Evolutionary conservation across 2,888 invertebrate species (phyloP), one percentile per base, ranked within the genome.

Genomic region (Nasonia oneida): DNA sequence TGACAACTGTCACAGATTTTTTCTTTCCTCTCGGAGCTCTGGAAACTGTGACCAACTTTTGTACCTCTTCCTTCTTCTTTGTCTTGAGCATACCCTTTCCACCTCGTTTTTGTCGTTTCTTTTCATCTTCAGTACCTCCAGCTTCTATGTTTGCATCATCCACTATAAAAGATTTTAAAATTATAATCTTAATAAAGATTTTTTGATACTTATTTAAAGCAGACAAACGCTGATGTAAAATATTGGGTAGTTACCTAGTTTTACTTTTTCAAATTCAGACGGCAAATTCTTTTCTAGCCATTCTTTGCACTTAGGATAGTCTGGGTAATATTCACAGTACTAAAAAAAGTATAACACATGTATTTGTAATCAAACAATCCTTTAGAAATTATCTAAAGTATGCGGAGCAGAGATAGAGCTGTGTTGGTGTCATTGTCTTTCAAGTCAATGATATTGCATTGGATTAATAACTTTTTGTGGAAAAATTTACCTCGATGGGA

Each of bases 321-420:
- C 98, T 14, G 99, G 99, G 94, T 99, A 98, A 94, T 98, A 99
- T 95, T 99, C 99, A 94, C 99, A 99, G 93, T 99, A 99, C 97
- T 98, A 92, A 29, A 93, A 82, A 85, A 81, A 78, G 80, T 18
- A 70, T 42, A 84, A 75, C 76, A 75, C 74, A 79, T 71, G 73
- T 18, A 82, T 76, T 79, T 83, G 12, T 67, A 12, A 23, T n/a
- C 47, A 4, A 47, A 5, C 23, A 47, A 73, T 73, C 3, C 10
- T 14, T 29, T 12, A n/a, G 29, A 42, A 47, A 47, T 73, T 23
- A 47, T 67, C 10, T 67, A 2, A 67, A 67, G 33, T 14, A 33
- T 67, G 14, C 14, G 3, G 47, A 47, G 33, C 0, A 67, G 33
- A 33, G 67, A 29, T 12, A 67, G 12, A 67, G 12, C 29, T 67